phyloP scores from a whole-genome alignment of 2,888 invertebrate genomes.

The Lamellibrachia columna region DNA sequence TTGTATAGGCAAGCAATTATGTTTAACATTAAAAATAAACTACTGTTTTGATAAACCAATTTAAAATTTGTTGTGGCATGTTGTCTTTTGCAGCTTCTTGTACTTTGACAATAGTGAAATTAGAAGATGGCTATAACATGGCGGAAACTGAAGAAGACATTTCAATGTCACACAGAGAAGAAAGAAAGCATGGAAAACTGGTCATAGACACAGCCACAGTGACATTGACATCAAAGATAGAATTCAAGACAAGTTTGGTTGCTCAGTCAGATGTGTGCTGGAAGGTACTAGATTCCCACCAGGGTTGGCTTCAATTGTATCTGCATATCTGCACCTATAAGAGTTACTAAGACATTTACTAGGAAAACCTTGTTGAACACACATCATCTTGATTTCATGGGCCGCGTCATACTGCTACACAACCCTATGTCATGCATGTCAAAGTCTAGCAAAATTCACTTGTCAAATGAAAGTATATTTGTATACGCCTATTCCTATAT shows the following conservation, averaged over 20 bases:
- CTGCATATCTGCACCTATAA: too few species aligned
- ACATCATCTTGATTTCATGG: too few species aligned
- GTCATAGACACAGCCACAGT: not conserved
- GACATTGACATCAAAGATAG: not conserved
- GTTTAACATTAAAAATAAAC: not conserved
- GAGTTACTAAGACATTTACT: too few species aligned
- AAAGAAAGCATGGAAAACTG: not conserved
- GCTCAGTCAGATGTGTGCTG: not conserved
- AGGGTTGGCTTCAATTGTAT: too few species aligned
- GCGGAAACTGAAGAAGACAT: not conserved
- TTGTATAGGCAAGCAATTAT: not conserved
- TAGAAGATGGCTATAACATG: not conserved
- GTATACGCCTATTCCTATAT: too few species aligned
- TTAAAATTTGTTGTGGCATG: not conserved
- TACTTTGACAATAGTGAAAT: not conserved
- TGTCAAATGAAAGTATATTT: too few species aligned
- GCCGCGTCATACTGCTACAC: too few species aligned
- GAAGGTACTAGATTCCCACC: not conserved
- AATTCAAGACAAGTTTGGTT: not conserved
- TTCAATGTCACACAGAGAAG: not conserved
- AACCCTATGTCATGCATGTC: too few species aligned
- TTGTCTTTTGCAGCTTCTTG: not conserved
- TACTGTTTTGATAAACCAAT: too few species aligned
- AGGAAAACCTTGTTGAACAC: too few species aligned
- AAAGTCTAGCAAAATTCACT: too few species aligned